Evolutionary conservation across 2,888 invertebrate species (phyloP), one percentile per base, ranked within the genome.

Genomic region (Sinohyriopsis cumingii): DNA sequence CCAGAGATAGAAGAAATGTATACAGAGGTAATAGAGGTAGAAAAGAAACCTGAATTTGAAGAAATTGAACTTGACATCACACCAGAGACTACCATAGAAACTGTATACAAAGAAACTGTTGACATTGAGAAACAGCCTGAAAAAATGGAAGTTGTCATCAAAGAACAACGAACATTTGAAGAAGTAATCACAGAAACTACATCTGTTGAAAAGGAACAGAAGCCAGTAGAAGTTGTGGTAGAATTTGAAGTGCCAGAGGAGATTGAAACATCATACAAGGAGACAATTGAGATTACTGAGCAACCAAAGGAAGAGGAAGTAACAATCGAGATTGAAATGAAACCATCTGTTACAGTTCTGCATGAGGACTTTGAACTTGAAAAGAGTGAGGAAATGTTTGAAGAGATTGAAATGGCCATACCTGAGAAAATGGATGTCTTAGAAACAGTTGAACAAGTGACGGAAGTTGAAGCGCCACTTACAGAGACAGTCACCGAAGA

Each of bases 11-110:
- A n/a, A n/a, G n/a, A n/a, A n/a, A n/a, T n/a, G n/a, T n/a, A n/a
- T n/a, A n/a, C n/a, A n/a, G n/a, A n/a, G n/a, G n/a, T n/a, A n/a
- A n/a, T n/a, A n/a, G n/a, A n/a, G n/a, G 59, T 64, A 60, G 71
- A 67, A 69, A 61, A 59, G 59, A 61, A 65, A 71, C 67, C 55
- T 54, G 55, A 24, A 55, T 33, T 56, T 54, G 67, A 62, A 20
- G 69, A 72, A 69, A 57, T 64, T n/a, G 59, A 61, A 20, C 53
- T 59, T 19, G 60, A 62, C 22, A 68, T 68, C 19, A 59, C 69
- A 7, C 24, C 63, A 25, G 64, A 68, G 55, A 61, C 67, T 54
- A 63, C 59, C 53, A 59, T n/a, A 25, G 65, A 62, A 64, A 64
- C 60, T n/a, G 63, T 20, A 53, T 55, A 72, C 56, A 59, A 60